These are phyloP conservation scores for Siniperca undulata DNA, from an alignment of 2,797 vertebrate genomes.

Conservation along the genomic window DNA sequence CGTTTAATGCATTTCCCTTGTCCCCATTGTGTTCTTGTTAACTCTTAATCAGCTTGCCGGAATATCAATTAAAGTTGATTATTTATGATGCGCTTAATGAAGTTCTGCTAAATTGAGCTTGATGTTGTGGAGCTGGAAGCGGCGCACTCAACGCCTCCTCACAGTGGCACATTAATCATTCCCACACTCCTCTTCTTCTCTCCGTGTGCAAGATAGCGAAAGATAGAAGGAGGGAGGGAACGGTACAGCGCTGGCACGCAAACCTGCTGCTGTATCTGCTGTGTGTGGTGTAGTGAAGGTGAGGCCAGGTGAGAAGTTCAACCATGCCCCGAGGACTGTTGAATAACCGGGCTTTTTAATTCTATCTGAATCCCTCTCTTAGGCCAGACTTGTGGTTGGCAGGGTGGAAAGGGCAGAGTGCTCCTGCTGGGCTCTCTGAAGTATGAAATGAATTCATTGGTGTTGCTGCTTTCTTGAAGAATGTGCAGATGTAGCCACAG, in stretches of 20 bases:
- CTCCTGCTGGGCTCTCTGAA: slow-evolving; percentile 68
- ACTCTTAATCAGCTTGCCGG: slow-evolving; percentile 66
- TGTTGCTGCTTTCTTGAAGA: slow-evolving; percentile 66
- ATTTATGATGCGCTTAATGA: slow-evolving; percentile 75
- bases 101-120: slow-evolving; percentile 62
- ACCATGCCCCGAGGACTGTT: slow-evolving; percentile 40
- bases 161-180: slow-evolving; percentile 62
- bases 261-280: slow-evolving; percentile 17
- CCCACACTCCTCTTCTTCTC: slow-evolving; percentile 34
- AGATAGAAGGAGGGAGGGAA: slow-evolving; percentile 21
- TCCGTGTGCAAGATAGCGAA: slow-evolving; percentile 37
- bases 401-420: slow-evolving; percentile 57
- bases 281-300: slow-evolving; percentile 46
- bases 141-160: slow-evolving; percentile 57
- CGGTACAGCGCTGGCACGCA: slow-evolving; percentile 32
- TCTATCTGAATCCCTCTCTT: slow-evolving; percentile 43
- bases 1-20: slow-evolving; percentile 63
- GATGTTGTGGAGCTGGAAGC: slow-evolving; percentile 48
- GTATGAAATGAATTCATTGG: slow-evolving; percentile 72
- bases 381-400: slow-evolving; percentile 59
- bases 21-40: slow-evolving; percentile 64
- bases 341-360: slow-evolving; percentile 53
- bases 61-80: slow-evolving; percentile 76
- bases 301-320: slow-evolving; percentile 67
- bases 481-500: slow-evolving; percentile 77